Conservation (phyloP, 1,140 invertebrate species). For the Magallana ariakensis region DNA sequence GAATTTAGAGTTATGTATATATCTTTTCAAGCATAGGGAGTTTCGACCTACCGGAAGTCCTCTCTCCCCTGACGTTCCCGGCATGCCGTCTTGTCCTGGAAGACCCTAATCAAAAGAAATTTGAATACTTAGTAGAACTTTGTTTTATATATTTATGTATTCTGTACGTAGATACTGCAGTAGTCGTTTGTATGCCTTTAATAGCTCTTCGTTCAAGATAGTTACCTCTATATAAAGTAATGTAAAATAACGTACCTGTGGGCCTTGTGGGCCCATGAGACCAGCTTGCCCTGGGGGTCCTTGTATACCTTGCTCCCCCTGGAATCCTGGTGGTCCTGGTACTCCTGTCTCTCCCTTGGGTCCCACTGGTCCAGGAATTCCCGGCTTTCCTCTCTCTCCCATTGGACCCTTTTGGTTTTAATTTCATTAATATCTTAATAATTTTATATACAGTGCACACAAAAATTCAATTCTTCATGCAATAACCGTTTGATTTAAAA, state of each 20-base stretch:
- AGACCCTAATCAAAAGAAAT: conserved; percentile 63
- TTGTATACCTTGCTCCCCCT: conserved; percentile 75
- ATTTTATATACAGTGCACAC: background rate
- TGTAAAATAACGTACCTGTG: conserved; percentile 54
- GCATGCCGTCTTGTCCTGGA: conserved; percentile 74
- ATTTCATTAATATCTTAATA: background rate
- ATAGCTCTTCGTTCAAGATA: too few species aligned
- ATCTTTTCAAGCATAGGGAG: too few species aligned
- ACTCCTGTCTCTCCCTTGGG: conserved; percentile 82
- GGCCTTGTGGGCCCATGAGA: conserved; percentile 67
- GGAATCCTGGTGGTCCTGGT: conserved; percentile 71
- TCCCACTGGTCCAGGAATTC: conserved; percentile 87
- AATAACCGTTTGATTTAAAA: too few species aligned
- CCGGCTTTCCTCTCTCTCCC: conserved; percentile 76
- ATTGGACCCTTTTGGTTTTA: conserved; percentile 68
- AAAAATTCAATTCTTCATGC: too few species aligned
- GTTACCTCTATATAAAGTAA: too few species aligned
- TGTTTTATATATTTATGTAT: too few species aligned
- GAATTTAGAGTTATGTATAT: too few species aligned
- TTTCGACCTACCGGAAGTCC: conserved; percentile 69
- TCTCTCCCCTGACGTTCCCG: conserved; percentile 71
- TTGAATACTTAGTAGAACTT: background rate
- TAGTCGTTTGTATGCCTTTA: too few species aligned
- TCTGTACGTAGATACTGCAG: too few species aligned
- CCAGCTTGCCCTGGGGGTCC: conserved; percentile 73